Conservation (phyloP, 2,797 vertebrate genomes). For the Malacoctenus gilli region DNA sequence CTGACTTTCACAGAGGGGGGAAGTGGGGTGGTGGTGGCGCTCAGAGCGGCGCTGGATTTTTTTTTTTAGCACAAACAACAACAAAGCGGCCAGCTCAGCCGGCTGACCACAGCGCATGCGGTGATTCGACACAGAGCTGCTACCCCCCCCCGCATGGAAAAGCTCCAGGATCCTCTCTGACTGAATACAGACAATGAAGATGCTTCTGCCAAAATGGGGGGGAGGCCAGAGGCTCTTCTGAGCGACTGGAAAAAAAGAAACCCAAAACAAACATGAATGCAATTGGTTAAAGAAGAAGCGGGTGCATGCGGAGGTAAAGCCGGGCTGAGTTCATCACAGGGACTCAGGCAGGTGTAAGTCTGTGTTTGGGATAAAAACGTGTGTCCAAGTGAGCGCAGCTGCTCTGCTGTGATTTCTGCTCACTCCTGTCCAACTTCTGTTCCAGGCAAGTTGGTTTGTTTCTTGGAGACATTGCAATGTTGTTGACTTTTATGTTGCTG, state of each 20-base stretch:
- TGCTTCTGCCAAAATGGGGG: slow-evolving; percentile 21
- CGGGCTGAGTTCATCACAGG: slow-evolving; percentile 32
- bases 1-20: slow-evolving; percentile 62
- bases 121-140: no score
- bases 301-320: slow-evolving; percentile 39
- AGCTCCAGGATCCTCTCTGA: slow-evolving; percentile 21
- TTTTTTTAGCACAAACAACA: slow-evolving; percentile 63
- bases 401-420: no score
- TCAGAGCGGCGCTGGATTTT: slow-evolving; percentile 47
- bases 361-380: no score
- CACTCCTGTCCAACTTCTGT: no score
- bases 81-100: slow-evolving; percentile 41
- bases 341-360: slow-evolving; percentile 16
- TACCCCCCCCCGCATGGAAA: neutral
- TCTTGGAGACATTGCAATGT: no score
- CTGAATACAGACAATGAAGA: slow-evolving; percentile 41
- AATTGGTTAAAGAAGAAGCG: slow-evolving; percentile 58
- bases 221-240: slow-evolving; percentile 28
- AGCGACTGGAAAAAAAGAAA: no score
- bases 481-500: no score
- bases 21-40: no score
- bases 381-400: no score
- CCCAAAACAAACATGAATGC: slow-evolving; percentile 46
- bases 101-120: slow-evolving; percentile 45
- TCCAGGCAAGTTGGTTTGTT: no score